These are phyloP conservation scores for Aporophyla nigra DNA, from an alignment of 2,888 invertebrate species.

Conservation along the genomic window DNA sequence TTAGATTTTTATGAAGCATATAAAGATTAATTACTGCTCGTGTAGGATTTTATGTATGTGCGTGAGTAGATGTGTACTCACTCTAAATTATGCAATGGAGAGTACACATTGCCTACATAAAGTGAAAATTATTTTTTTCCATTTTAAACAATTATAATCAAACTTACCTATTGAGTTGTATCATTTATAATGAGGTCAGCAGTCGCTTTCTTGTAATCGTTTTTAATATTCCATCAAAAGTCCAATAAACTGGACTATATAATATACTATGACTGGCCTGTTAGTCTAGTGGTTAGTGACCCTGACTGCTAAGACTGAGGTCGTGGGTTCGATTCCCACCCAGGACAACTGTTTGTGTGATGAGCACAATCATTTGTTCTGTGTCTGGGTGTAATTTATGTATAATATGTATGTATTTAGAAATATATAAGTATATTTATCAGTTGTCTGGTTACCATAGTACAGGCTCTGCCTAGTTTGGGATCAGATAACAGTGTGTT, in stretches of 20 bases:
- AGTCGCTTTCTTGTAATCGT: background rate
- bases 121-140: background rate
- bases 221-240: background rate
- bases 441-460: no score
- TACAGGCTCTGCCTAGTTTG: no score
- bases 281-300: no score
- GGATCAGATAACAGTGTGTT: no score
- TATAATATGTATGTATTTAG: no score
- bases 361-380: no score
- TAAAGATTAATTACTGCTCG: slow-evolving; percentile 31
- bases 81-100: slow-evolving; percentile 17
- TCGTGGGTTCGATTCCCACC: no score
- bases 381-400: no score
- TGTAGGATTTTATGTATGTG: slow-evolving; percentile 27
- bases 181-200: background rate
- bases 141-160: background rate
- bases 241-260: background rate
- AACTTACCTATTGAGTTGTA: background rate
- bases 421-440: no score
- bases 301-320: no score
- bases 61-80: background rate
- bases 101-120: background rate
- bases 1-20: slow-evolving; percentile 51
- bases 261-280: no score
- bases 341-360: no score